Conservation (phyloP, 2,113 vertebrate species). For the Brachyhypopomus occidentalis region DNA sequence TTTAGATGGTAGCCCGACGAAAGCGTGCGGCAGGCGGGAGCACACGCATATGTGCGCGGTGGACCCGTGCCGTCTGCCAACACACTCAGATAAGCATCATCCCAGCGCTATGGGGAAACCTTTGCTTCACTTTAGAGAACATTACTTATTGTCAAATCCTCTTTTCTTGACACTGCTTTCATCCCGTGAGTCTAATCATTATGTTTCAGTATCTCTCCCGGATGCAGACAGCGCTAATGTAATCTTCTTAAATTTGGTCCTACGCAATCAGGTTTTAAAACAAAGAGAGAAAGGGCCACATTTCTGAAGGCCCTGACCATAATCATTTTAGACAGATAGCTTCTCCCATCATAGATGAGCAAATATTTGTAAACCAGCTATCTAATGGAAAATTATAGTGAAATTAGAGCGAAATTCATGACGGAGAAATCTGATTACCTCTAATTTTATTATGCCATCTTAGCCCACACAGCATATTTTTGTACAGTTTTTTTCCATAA, state of each 20-base stretch:
- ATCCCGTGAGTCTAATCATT: slow-evolving; percentile 79
- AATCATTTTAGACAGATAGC: slow-evolving; percentile 99
- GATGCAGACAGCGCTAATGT: slow-evolving; percentile 83
- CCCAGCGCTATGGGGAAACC: slow-evolving; percentile 7
- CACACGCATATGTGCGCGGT: background rate
- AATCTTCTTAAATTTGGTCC: slow-evolving; percentile 84
- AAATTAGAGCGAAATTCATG: slow-evolving; percentile 99
- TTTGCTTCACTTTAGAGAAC: slow-evolving; percentile 70
- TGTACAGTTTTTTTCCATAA: slow-evolving; percentile 98
- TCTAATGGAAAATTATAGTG: slow-evolving; percentile 99
- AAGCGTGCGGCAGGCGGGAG: background rate
- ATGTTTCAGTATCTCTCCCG: slow-evolving; percentile 80
- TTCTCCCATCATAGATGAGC: slow-evolving; percentile 99
- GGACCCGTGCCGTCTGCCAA: background rate
- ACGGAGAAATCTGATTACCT: slow-evolving; percentile 99
- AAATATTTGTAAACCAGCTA: slow-evolving; percentile 99
- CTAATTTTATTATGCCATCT: slow-evolving; percentile 99
- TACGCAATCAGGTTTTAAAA: slow-evolving; percentile 85
- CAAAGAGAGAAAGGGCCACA: slow-evolving; percentile 74
- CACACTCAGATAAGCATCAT: background rate
- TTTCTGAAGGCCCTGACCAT: slow-evolving; percentile 86
- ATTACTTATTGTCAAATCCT: slow-evolving; percentile 75
- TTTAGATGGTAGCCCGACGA: slow-evolving; percentile 27
- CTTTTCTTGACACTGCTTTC: slow-evolving; percentile 80
- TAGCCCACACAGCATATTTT: slow-evolving; percentile 99